Percentiles rank a stretch among this genome's conserved stretches.
Evolutionary conservation across 2,113 vertebrate genomes (phyloP).

Genomic region (Pelecanus crispus): DNA sequence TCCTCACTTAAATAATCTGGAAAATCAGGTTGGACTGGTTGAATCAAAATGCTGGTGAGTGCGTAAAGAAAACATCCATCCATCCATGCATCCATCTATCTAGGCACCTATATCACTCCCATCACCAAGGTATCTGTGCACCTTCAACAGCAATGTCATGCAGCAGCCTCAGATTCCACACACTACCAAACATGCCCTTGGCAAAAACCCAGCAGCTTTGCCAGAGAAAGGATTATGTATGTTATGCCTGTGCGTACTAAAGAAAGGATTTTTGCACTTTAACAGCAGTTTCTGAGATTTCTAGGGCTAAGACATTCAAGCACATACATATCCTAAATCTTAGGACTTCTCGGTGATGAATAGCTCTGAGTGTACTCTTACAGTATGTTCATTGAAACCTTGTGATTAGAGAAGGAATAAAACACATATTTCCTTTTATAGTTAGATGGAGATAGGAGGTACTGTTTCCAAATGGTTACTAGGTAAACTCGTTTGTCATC

Average conservation of each 20-base stretch:
- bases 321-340: conserved; percentile 43
- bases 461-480: neutral
- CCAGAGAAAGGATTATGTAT: conserved; percentile 69
- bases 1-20: conserved; percentile 74
- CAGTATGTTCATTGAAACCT: neutral
- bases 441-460: neutral
- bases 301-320: conserved; percentile 36
- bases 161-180: conserved; percentile 64
- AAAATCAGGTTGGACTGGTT: conserved; percentile 75
- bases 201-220: conserved; percentile 56
- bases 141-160: conserved; percentile 20
- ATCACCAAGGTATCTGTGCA: neutral
- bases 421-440: conserved; percentile 1
- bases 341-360: conserved; percentile 15
- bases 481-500: conserved; percentile 25
- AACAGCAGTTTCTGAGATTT: conserved; percentile 38
- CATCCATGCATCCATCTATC: neutral
- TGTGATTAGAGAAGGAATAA: conserved; percentile 26
- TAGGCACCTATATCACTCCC: neutral
- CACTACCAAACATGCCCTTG: conserved; percentile 62
- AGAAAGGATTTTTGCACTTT: conserved; percentile 57
- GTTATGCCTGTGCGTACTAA: conserved; percentile 59
- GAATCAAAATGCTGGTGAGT: conserved; percentile 65
- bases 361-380: conserved; percentile 6
- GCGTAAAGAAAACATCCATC: conserved; percentile 57